These are phyloP conservation scores for Sylvia atricapilla DNA, from an alignment of 2,113 vertebrate species.

Conservation along the genomic window DNA sequence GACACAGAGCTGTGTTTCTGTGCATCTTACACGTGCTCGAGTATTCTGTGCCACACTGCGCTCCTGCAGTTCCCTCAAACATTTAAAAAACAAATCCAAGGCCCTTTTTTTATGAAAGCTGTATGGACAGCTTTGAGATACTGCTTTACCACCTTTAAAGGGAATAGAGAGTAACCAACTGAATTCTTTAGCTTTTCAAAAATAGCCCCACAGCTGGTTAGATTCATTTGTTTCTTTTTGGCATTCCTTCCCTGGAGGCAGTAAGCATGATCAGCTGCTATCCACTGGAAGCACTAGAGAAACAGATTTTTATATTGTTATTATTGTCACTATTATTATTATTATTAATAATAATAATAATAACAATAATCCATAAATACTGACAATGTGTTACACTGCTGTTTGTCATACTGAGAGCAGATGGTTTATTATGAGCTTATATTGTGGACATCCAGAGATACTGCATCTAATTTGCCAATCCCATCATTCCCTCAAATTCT, in stretches of 20 bases:
- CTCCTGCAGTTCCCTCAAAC: background rate
- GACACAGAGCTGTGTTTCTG: background rate
- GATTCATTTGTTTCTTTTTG: constrained; percentile 40
- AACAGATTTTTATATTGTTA: constrained; percentile 9
- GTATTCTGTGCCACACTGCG: background rate
- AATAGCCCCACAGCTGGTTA: constrained; percentile 50
- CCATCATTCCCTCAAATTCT: background rate
- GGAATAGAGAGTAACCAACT: background rate
- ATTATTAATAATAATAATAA: background rate
- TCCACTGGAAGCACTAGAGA: constrained; percentile 6
- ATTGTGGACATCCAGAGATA: constrained; percentile 4
- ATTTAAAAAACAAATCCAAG: background rate
- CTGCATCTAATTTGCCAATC: background rate
- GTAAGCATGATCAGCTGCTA: constrained; percentile 50
- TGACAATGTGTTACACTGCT: background rate
- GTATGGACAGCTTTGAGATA: background rate
- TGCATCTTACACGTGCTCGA: background rate
- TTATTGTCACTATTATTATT: background rate
- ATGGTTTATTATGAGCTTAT: constrained; percentile 5
- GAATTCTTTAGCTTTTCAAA: constrained; percentile 31
- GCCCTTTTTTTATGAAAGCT: background rate
- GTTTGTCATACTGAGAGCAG: constrained; percentile 22
- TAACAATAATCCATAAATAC: background rate
- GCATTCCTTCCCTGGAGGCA: background rate
- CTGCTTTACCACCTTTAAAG: constrained; percentile 9